Conservation (phyloP, 2,888 invertebrate genomes). For the Hypsopygia costalis region DNA sequence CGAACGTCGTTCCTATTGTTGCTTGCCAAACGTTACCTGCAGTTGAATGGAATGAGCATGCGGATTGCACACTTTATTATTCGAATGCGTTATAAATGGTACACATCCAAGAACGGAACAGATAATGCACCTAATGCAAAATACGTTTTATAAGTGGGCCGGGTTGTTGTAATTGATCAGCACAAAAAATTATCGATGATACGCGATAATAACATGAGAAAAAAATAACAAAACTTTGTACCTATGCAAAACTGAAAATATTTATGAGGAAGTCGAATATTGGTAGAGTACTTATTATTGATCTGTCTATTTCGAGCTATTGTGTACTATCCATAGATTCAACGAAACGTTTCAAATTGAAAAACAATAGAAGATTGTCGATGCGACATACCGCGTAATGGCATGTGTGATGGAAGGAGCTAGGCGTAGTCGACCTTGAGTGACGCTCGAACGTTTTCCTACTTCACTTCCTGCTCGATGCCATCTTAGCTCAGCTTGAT, state of each 20-base stretch:
- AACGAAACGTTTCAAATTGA: conserved; percentile 52
- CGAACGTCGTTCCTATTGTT: conserved; percentile 66
- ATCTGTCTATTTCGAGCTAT: too few relatives aligned
- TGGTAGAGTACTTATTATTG: conserved; percentile 13
- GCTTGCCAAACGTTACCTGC: conserved; percentile 64
- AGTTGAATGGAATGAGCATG: conserved; percentile 54
- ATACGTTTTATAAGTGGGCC: conserved; percentile 51
- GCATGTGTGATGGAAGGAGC: conserved; percentile 49
- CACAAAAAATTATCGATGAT: conserved; percentile 22
- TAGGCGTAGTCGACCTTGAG: conserved; percentile 64
- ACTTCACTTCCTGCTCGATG: conserved; percentile 73
- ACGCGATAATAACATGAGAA: too few relatives aligned
- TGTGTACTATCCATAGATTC: conserved; percentile 23
- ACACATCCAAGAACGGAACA: conserved; percentile 46
- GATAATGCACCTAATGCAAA: conserved; percentile 44
- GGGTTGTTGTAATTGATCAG: conserved; percentile 63
- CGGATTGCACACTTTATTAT: conserved; percentile 62
- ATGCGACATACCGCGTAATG: conserved; percentile 39
- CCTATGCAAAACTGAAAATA: too few relatives aligned
- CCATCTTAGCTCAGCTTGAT: conserved; percentile 57
- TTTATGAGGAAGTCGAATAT: conserved; percentile 8
- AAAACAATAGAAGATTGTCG: conserved; percentile 51
- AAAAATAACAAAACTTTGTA: too few relatives aligned
- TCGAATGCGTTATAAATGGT: conserved; percentile 48
- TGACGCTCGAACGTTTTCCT: conserved; percentile 74